These are phyloP conservation scores for Drosophila parabipectinata DNA, from an alignment of 1,140 invertebrate species.

Conservation along the genomic window DNA sequence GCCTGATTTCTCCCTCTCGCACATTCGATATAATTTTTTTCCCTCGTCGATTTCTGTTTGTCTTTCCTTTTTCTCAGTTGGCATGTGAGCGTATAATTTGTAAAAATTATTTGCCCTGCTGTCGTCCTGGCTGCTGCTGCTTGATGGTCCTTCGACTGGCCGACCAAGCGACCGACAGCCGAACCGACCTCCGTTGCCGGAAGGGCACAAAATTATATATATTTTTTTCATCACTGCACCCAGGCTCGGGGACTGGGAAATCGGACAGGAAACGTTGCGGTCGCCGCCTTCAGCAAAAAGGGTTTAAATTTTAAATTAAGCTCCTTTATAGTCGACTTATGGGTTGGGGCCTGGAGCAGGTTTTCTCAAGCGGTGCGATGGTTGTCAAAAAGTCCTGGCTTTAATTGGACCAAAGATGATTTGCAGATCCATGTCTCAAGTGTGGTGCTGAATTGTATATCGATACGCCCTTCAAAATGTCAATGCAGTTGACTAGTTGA, in stretches of 20 bases:
- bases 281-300: conserved; percentile 73
- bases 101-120: conserved; percentile 79
- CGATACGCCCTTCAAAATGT: too few species aligned
- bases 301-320: conserved; percentile 78
- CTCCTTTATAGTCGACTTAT: conserved; percentile 46
- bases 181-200: conserved; percentile 28
- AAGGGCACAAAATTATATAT: conserved; percentile 50
- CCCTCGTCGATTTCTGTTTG: conserved; percentile 56
- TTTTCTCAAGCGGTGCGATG: conserved; percentile 15
- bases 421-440: conserved; percentile 50
- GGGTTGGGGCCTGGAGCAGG: not conserved
- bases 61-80: conserved; percentile 61
- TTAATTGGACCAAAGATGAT: conserved; percentile 75
- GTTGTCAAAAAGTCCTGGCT: conserved; percentile 33
- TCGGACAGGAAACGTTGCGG: conserved; percentile 69
- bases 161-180: conserved; percentile 6
- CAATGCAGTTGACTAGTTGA: conserved; percentile 13
- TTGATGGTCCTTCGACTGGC: conserved; percentile 15
- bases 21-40: conserved; percentile 43
- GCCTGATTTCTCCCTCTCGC: conserved; percentile 37
- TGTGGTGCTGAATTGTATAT: conserved; percentile 16
- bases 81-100: conserved; percentile 81
- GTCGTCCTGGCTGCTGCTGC: conserved; percentile 45
- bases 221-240: conserved; percentile 71
- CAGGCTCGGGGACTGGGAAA: conserved; percentile 29